A percentile compares a stretch with the other conserved stretches of the same genome.
Evolutionary conservation across 2,888 invertebrate species (phyloP).

Genomic region (Hypomecis punctinalis): DNA sequence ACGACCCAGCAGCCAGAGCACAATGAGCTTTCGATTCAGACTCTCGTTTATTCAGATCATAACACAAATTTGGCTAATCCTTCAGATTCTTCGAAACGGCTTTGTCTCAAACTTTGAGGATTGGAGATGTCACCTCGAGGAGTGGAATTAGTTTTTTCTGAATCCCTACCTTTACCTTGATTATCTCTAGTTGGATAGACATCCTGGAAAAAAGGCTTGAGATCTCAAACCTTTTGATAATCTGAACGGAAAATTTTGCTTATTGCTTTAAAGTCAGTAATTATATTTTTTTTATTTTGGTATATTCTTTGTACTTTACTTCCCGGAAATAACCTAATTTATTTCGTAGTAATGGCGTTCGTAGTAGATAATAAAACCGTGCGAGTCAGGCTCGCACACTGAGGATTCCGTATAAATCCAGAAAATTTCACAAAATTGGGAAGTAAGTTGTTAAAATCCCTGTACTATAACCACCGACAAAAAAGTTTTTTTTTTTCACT

Average conservation of each 20-base stretch:
- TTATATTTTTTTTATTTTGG: background rate
- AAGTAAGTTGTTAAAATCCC: too few relatives aligned
- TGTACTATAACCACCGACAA: too few relatives aligned
- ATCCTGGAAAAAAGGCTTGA: slow-evolving; percentile 14
- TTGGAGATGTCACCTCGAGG: slow-evolving; percentile 26
- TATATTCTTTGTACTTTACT: background rate
- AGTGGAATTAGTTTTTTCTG: slow-evolving; percentile 29
- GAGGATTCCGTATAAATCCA: too few relatives aligned
- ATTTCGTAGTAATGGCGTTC: too few relatives aligned
- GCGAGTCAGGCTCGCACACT: too few relatives aligned
- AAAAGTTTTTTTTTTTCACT: too few relatives aligned
- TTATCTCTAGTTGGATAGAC: slow-evolving; percentile 18
- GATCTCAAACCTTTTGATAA: slow-evolving; percentile 18
- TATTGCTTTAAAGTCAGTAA: background rate
- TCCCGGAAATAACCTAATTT: too few relatives aligned
- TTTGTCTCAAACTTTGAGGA: slow-evolving; percentile 32
- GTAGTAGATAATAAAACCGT: too few relatives aligned
- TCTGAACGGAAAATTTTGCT: background rate
- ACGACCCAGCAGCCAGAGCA: slow-evolving; percentile 16
- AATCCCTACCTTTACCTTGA: slow-evolving; percentile 25
- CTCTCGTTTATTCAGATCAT: slow-evolving; percentile 34
- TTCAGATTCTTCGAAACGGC: slow-evolving; percentile 25
- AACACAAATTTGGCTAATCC: slow-evolving; percentile 34
- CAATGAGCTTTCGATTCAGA: slow-evolving; percentile 33
- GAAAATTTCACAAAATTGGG: too few relatives aligned